Evolutionary conservation across 1,140 invertebrate genomes (phyloP).

Genomic region (Hypsibius dujardini): DNA sequence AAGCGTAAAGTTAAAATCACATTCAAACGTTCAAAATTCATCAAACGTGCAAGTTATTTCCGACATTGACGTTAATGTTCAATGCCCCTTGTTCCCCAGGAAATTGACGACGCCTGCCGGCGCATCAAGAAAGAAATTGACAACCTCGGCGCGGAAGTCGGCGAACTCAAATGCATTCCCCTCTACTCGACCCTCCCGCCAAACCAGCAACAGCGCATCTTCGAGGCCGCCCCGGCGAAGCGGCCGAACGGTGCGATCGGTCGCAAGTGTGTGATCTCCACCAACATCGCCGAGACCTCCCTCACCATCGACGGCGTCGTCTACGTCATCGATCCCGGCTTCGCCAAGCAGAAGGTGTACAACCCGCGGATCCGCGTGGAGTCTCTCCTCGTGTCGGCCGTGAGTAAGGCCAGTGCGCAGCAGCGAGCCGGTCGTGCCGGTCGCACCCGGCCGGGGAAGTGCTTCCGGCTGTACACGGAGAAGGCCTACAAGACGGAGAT

Average conservation of each 20-base stretch:
- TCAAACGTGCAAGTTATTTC: too few species aligned
- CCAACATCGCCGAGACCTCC: slow-evolving; percentile 98
- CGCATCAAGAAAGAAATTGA: slow-evolving; percentile 89
- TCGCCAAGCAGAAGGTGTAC: slow-evolving; percentile 97
- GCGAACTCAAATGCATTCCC: slow-evolving; percentile 94
- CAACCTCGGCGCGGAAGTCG: slow-evolving; percentile 84
- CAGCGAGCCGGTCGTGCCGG: slow-evolving; percentile 93
- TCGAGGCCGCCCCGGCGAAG: slow-evolving; percentile 79
- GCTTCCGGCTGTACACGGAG: slow-evolving; percentile 94
- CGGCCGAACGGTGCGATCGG: slow-evolving; percentile 85
- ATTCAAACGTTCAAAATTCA: too few species aligned
- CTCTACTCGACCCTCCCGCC: slow-evolving; percentile 95
- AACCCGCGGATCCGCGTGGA: slow-evolving; percentile 93
- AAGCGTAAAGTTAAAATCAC: too few species aligned
- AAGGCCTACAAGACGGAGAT: slow-evolving; percentile 97
- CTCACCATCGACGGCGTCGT: slow-evolving; percentile 99
- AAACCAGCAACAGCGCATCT: slow-evolving; percentile 89
- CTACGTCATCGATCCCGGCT: slow-evolving; percentile 99
- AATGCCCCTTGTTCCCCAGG: slow-evolving; percentile 37
- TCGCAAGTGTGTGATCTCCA: slow-evolving; percentile 77
- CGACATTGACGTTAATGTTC: neutral
- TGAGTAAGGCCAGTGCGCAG: slow-evolving; percentile 97
- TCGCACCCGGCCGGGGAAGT: slow-evolving; percentile 87
- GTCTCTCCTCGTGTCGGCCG: slow-evolving; percentile 87
- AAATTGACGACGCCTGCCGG: slow-evolving; percentile 99